Percentiles rank a stretch among this genome's conserved stretches.
These are phyloP conservation scores for Rhinichthys osculus DNA, from an alignment of 2,797 vertebrate species.

Conservation along the genomic window DNA sequence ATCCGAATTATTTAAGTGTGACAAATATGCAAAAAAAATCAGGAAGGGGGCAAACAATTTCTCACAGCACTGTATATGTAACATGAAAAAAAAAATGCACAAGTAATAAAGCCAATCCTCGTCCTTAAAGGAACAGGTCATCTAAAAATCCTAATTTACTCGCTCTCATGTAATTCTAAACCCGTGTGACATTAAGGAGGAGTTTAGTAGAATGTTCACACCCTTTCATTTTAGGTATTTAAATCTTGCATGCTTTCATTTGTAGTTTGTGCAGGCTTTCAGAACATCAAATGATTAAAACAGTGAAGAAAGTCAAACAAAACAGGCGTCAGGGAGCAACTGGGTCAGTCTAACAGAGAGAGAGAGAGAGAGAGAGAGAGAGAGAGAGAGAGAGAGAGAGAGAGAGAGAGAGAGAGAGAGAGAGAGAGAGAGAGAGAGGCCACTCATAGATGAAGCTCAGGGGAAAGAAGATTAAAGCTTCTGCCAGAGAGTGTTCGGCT, in stretches of 20 bases:
- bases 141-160: neutral
- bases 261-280: neutral
- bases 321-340: neutral
- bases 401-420: neutral
- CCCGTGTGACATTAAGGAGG: no score
- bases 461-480: slow-evolving; percentile 59
- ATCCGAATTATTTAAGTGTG: no score
- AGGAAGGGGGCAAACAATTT: no score
- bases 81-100: neutral
- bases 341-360: slow-evolving; percentile 4
- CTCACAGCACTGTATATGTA: no score
- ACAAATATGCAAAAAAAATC: no score
- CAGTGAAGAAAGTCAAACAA: slow-evolving; percentile 1
- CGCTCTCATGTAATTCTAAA: neutral
- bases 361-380: neutral
- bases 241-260: slow-evolving; percentile 19
- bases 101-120: no score
- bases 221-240: neutral
- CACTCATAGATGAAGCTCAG: slow-evolving; percentile 41
- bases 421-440: neutral
- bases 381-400: neutral
- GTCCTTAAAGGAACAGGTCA: neutral
- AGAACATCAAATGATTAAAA: slow-evolving; percentile 9
- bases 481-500: slow-evolving; percentile 41
- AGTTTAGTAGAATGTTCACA: neutral